A percentile compares a stretch with the other conserved stretches of the same genome.
These are phyloP conservation scores for Micromussa lordhowensis DNA, from an alignment of 92 coral and sea anemone species.

Conservation along the genomic window DNA sequence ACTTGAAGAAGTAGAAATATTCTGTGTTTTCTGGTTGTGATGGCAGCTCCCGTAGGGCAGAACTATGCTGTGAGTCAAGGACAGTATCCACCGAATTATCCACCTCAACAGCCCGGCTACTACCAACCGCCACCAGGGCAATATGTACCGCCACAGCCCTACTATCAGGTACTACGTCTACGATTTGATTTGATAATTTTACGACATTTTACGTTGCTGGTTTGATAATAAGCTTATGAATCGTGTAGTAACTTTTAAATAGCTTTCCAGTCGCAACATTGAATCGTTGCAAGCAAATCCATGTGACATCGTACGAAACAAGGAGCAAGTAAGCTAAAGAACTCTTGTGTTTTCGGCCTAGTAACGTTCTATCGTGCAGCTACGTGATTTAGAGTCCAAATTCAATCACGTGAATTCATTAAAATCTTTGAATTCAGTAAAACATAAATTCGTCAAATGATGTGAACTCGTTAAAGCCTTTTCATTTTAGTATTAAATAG, in stretches of 20 bases:
- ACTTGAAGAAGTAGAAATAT: background rate
- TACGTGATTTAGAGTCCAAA: too few relatives aligned
- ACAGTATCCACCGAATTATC: slow-evolving; percentile 44
- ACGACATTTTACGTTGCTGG: background rate
- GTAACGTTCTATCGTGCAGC: background rate
- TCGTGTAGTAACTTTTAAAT: background rate
- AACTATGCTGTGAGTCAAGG: slow-evolving; percentile 28
- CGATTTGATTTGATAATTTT: too few relatives aligned
- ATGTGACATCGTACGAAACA: background rate
- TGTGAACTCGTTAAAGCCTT: too few relatives aligned
- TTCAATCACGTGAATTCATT: too few relatives aligned
- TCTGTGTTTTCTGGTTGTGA: background rate
- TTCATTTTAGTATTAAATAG: too few relatives aligned
- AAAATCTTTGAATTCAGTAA: too few relatives aligned
- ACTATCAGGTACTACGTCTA: slow-evolving; percentile 40
- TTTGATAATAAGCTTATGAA: background rate
- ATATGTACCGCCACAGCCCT: slow-evolving; percentile 21
- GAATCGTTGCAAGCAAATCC: background rate
- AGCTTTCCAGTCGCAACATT: background rate
- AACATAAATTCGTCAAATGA: too few relatives aligned
- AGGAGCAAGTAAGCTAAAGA: background rate
- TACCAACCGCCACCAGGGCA: slow-evolving; percentile 39
- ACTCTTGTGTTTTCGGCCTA: background rate
- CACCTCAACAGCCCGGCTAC: slow-evolving; percentile 58
- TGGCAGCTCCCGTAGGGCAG: slow-evolving; percentile 44